Percentiles rank a stretch among this genome's conserved stretches.
These are phyloP conservation scores for Ochropleura leucogaster DNA, from an alignment of 2,888 invertebrate genomes.

Conservation along the genomic window DNA sequence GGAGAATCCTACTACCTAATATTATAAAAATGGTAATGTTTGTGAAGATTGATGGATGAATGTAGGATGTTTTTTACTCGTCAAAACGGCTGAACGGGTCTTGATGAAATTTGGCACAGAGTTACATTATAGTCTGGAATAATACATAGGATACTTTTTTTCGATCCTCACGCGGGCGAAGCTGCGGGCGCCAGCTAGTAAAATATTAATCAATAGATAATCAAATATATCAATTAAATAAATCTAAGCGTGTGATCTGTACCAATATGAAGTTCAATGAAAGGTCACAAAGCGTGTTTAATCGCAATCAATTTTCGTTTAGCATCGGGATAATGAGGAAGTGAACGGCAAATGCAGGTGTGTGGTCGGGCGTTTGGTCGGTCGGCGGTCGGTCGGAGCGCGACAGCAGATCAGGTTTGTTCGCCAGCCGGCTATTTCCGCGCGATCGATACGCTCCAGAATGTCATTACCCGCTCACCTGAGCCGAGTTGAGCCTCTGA, in stretches of 20 bases:
- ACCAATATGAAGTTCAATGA: background rate
- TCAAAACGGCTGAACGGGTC: no score
- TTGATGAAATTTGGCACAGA: no score
- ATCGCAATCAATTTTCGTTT: slow-evolving; percentile 40
- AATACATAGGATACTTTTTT: no score
- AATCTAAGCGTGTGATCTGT: background rate
- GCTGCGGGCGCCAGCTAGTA: no score
- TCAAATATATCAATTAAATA: no score
- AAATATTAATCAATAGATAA: no score
- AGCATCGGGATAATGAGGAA: slow-evolving; percentile 53
- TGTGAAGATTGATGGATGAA: no score
- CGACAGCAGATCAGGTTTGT: slow-evolving; percentile 60
- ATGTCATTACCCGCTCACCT: slow-evolving; percentile 79
- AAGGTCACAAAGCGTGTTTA: slow-evolving; percentile 18
- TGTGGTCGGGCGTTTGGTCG: slow-evolving; percentile 42
- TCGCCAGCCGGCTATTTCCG: slow-evolving; percentile 71
- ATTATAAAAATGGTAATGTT: no score
- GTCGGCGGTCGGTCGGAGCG: slow-evolving; percentile 36
- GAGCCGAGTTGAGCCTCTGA: slow-evolving; percentile 61
- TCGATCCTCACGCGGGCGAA: no score
- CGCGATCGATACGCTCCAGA: slow-evolving; percentile 78
- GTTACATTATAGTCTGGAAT: no score
- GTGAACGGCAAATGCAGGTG: slow-evolving; percentile 53
- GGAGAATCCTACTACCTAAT: no score
- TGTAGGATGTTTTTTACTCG: no score